Evolutionary conservation across 2,797 vertebrate genomes (phyloP).

Genomic region (Orientallactaga sibirica): DNA sequence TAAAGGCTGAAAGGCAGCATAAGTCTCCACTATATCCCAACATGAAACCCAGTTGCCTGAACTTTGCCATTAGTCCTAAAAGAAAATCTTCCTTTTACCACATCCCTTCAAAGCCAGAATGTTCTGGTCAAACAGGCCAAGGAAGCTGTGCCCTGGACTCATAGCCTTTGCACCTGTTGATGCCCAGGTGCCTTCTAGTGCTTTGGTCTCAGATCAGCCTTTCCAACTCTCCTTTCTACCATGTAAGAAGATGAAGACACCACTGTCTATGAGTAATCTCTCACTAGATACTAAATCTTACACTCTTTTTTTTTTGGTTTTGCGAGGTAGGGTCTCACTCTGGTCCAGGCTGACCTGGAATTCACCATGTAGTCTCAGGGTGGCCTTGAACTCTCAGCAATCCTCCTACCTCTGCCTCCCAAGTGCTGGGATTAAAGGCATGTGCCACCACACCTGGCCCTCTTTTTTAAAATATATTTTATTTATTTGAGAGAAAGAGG

Average conservation of each 20-base stretch:
- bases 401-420: too few relatives aligned
- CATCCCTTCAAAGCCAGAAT: neutral
- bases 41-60: neutral
- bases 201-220: neutral
- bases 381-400: too few relatives aligned
- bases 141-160: neutral
- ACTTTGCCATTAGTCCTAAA: neutral
- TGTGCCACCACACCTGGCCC: too few relatives aligned
- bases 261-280: neutral
- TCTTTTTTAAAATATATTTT: too few relatives aligned
- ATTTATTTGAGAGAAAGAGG: too few relatives aligned
- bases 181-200: neutral
- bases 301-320: too few relatives aligned
- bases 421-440: too few relatives aligned
- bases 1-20: neutral
- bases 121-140: neutral
- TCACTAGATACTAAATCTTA: neutral
- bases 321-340: too few relatives aligned
- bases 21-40: neutral
- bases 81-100: neutral
- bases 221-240: neutral
- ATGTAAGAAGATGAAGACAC: neutral
- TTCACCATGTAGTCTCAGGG: too few relatives aligned
- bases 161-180: neutral
- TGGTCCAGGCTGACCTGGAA: too few relatives aligned